Base-by-base conservation (phyloP, 2,113 vertebrate species). In the zebrafish (Danio rerio) region DNA sequence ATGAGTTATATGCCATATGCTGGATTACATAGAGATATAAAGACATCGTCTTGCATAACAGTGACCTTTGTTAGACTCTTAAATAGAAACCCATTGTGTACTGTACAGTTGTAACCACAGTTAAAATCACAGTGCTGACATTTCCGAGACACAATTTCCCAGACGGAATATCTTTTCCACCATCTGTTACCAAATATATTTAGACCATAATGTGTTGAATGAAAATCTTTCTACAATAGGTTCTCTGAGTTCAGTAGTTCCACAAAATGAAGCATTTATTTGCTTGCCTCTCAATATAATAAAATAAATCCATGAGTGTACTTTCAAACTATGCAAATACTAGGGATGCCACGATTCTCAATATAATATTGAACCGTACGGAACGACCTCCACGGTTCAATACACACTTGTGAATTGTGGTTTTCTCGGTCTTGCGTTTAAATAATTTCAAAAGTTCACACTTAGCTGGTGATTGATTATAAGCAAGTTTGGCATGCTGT, bases 181-280 rank as follows among this genome's bases (percentile, higher is more conserved):
- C 71, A 74, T 55, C 53, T 74, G 71, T 40, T 58, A 40, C 15
- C 16, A 42, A 74, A 74, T 12, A 58, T 18, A 58, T 58, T 58
- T n/a, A 43, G 15, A n/a, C 4, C 52, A 18, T 74, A 74, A 43
- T 74, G 40, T 58, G 40, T 3, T 13, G 6, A 4, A 13, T 12
- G 47, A 69, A 49, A 49, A 69, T 12, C 43, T 10, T 68, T 68
- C 18, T n/a, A n/a, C 9, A 47, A 69, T 11, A 6, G 43, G 9
- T 43, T 47, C 16, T 69, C 16, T 47, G n/a, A 61, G 9, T 61
- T 69, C 8, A 47, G 6, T 43, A 10, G 15, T 40, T 55, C 31
- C 52, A 73, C 55, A n/a, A 8, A 55, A 73, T 40, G n/a, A 49
- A 6, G 40, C 40, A 3, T 58, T 42, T 18, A 43, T 43, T 74